Evolutionary conservation across 2,113 vertebrate species (phyloP).

Genomic region (Diphyllodes magnificus): DNA sequence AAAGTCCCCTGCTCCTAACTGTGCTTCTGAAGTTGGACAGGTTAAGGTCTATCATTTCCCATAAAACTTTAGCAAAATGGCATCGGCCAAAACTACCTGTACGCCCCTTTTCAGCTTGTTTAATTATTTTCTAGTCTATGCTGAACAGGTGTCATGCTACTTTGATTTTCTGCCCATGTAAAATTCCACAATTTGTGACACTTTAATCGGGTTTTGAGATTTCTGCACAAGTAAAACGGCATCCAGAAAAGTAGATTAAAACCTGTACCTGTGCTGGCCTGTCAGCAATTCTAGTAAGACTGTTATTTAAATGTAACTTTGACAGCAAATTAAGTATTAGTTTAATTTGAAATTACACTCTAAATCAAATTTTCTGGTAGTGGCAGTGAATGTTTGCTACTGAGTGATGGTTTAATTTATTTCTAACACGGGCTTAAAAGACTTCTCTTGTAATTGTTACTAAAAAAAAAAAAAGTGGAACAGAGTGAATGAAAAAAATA

Average conservation of each 20-base stretch:
- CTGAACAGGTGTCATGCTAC: neutral
- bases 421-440: constrained; percentile 53
- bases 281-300: neutral
- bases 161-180: neutral
- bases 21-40: neutral
- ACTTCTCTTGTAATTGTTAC: constrained; percentile 16
- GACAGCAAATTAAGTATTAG: constrained; percentile 58
- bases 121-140: neutral
- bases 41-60: neutral
- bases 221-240: neutral
- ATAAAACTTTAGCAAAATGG: neutral
- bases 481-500: neutral
- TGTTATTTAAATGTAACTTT: constrained; percentile 5
- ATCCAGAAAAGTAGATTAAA: neutral
- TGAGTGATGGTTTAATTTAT: constrained; percentile 66
- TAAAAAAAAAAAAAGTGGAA: constrained; percentile 23
- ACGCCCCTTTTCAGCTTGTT: neutral
- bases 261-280: neutral
- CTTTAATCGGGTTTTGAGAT: neutral
- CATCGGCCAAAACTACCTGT: neutral
- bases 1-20: neutral
- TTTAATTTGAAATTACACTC: constrained; percentile 61
- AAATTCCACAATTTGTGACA: neutral
- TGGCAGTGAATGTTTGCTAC: neutral
- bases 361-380: constrained; percentile 40